Evolutionary conservation across 2,797 vertebrate species (phyloP).

Genomic region (Orientallactaga sibirica): DNA sequence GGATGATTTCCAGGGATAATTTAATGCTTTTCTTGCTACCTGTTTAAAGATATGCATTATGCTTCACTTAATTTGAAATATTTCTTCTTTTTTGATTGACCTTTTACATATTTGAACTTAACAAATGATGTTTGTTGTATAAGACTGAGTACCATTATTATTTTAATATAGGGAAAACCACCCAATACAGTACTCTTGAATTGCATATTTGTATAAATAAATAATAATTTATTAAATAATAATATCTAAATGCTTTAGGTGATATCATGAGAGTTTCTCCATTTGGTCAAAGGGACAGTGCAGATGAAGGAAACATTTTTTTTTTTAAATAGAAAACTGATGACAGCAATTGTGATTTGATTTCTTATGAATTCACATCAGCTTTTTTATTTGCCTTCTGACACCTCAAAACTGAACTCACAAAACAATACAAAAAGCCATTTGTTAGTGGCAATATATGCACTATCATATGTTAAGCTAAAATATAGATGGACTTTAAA

Average conservation of each 20-base stretch:
- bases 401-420: not conserved
- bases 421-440: slow-evolving; percentile 2
- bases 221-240: not conserved
- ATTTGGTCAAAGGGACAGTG: not conserved
- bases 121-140: not conserved
- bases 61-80: not conserved
- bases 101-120: slow-evolving; percentile 23
- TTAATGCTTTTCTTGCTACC: not conserved
- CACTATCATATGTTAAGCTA: not conserved
- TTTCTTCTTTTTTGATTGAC: not conserved
- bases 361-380: not conserved
- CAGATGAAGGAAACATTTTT: not conserved
- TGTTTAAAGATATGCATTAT: not conserved
- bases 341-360: not conserved
- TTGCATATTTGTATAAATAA: not conserved
- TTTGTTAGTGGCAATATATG: not conserved
- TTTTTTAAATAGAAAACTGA: not conserved
- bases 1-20: not conserved
- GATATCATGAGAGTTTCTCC: not conserved
- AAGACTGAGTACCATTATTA: not conserved
- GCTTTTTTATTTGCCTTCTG: not conserved
- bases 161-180: not conserved
- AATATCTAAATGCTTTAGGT: not conserved
- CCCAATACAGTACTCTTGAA: not conserved
- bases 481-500: not conserved